Evolutionary conservation across 2,888 invertebrate species (phyloP), one percentile per base, ranked within the genome.

Genomic region (Eutolmus rufibarbis): DNA sequence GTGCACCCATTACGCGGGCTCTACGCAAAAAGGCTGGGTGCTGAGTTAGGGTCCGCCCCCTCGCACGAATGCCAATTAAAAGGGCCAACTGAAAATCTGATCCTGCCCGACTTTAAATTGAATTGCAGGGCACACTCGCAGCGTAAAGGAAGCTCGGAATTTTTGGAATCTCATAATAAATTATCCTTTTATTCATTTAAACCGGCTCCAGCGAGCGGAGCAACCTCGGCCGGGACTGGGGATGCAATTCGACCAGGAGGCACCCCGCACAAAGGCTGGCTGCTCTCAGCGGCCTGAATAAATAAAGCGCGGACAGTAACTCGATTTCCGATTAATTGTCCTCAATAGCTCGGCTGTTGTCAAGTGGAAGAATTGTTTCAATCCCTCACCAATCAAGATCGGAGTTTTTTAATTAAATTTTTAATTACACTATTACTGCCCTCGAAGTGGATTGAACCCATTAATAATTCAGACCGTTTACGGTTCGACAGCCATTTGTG

Each of bases 311-410:
- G 28, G 51, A 79, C 79, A 51, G 51, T 79, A 79, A 79, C 79
- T 79, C 79, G 79, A 79, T 79, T 79, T 79, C 40, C 79, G 79
- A 79, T 79, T 79, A 79, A 79, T 79, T 79, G 79, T 79, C 51
- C 79, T 79, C 79, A 51, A 79, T 79, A 51, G 51, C 51, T 23
- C 51, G 31, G 28, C 31, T 79, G 79, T 79, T 79, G 79, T 79
- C 79, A 79, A 51, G 51, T 51, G 79, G 51, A 79, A 79, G 28
- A 46, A 79, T 51, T 79, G 46, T 28, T 51, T 79, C 51, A 79
- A 51, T 51, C 51, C 31, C 46, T 23, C 46, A 79, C 79, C 79
- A 79, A 79, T 79, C 79, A 79, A 79, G 79, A 79, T 79, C 43
- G 79, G 14, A 51, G 16, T 78, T 79, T 78, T 79, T 79, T 79